These are phyloP conservation scores for Myathropa florea DNA, from an alignment of 2,888 invertebrate species.

Conservation along the genomic window DNA sequence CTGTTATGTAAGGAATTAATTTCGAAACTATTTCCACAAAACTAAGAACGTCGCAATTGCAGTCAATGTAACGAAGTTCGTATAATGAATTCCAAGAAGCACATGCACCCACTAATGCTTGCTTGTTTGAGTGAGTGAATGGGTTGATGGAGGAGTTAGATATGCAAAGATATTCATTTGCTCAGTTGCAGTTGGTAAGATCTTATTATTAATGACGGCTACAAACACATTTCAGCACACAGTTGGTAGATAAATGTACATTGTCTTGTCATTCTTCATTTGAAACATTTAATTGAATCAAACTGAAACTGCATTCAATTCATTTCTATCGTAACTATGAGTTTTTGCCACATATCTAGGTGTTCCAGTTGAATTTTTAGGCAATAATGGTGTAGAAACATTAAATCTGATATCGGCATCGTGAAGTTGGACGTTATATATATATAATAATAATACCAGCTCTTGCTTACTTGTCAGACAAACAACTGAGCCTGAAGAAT, in stretches of 20 bases:
- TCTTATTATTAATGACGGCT: neutral
- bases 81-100: constrained; percentile 33
- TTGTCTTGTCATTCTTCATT: neutral
- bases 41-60: constrained; percentile 1
- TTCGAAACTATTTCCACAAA: constrained; percentile 21
- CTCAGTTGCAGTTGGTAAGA: neutral
- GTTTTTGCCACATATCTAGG: no score
- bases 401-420: no score
- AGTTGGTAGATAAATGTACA: neutral
- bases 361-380: no score
- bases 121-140: constrained; percentile 20
- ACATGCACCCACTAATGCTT: neutral
- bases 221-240: neutral
- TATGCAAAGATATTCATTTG: neutral
- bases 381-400: no score
- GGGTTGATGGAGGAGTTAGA: neutral
- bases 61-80: constrained; percentile 24
- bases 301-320: no score
- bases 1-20: constrained; percentile 18
- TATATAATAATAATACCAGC: no score
- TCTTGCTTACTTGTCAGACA: no score
- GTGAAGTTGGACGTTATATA: no score
- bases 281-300: no score
- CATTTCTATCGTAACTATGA: no score
- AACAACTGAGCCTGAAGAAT: no score